Base-by-base conservation (phyloP, 2,113 vertebrate genomes). In the Patagioenas fasciata region DNA sequence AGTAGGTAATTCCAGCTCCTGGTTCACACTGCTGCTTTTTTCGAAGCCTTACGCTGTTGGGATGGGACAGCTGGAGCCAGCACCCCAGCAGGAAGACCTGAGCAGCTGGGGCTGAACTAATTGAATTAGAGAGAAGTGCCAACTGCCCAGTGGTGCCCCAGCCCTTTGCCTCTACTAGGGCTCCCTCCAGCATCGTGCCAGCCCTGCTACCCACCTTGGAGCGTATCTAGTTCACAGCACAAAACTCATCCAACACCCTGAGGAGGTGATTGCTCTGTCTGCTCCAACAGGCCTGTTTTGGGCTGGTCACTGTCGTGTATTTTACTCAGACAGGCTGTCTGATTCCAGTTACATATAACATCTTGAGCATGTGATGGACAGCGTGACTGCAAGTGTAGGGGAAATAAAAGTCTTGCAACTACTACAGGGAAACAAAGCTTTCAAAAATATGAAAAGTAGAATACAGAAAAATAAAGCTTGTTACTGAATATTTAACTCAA, bases 21-120 rank as follows among this genome's bases (percentile, higher is more conserved):
- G 15, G 14, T 6, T 48, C 51, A 11, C 20, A 29, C 20, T 38
- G 29, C n/a, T 75, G 13, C 15, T 62, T 66, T 64, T 34, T 8
- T 15, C 40, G 48, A 87, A 75, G n/a, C 14, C 18, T 64, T 71
- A 13, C 0, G 0, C 6, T 40, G 34, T 3, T 23, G 10, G 4
- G 15, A 58, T 25, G 23, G 10, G 13, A 6, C 29, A 85, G 34
- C 3, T 13, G 1, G 2, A 57, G 47, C 4, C 3, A 0, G 18
- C 32, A 64, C 1, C 9, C 16, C 15, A 21, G 32, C 28, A 50
- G 26, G 32, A 70, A 60, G 3, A 36, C 5, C 23, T 20, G 24
- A 69, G 48, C 26, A 66, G 5, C 34, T 24, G 26, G 14, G 8
- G 7, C 40, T 38, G 38, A 67, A 60, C 56, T 51, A 79, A 47